Percentiles rank a stretch among this genome's conserved stretches.
Conservation (phyloP, 2,797 vertebrate genomes). For the Gouania willdenowi region DNA sequence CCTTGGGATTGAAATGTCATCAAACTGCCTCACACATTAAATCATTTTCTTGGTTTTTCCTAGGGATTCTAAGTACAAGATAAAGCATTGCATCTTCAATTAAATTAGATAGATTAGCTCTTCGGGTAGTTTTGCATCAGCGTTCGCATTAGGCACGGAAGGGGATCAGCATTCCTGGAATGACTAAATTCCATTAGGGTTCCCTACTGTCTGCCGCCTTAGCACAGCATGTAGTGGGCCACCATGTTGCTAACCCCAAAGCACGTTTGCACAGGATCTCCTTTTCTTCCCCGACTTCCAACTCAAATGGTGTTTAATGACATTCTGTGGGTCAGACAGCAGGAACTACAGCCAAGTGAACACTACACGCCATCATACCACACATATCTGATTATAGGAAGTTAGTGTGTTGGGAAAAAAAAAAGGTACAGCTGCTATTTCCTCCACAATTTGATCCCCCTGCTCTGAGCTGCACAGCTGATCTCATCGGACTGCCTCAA, state of each 20-base stretch:
- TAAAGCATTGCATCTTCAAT: not conserved
- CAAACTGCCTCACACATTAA: not conserved
- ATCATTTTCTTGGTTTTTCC: not conserved
- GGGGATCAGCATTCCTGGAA: conserved; percentile 55
- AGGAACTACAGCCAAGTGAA: conserved; percentile 25
- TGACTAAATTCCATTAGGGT: conserved; percentile 54
- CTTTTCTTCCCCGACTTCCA: conserved; percentile 29
- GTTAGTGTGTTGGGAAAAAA: conserved; percentile 11
- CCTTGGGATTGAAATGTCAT: not conserved
- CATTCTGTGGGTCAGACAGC: conserved; percentile 21
- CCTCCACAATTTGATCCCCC: conserved; percentile 29
- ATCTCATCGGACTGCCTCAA: conserved; percentile 54
- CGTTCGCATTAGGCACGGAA: conserved; percentile 24
- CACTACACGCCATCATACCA: conserved; percentile 31
- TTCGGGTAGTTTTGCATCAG: conserved; percentile 1
- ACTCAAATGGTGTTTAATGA: conserved; percentile 49
- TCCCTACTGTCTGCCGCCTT: conserved; percentile 47
- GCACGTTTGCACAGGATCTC: conserved; percentile 1
- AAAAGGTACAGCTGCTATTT: conserved; percentile 14
- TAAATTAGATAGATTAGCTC: conserved; percentile 2
- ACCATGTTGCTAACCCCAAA: conserved; percentile 30
- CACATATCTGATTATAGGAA: conserved; percentile 33
- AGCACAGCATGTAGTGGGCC: conserved; percentile 16
- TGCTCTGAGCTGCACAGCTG: conserved; percentile 38
- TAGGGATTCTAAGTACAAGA: not conserved